Evolutionary conservation across 2,888 invertebrate genomes (phyloP), one percentile per base, ranked within the genome.

Genomic region (Allacma fusca): DNA sequence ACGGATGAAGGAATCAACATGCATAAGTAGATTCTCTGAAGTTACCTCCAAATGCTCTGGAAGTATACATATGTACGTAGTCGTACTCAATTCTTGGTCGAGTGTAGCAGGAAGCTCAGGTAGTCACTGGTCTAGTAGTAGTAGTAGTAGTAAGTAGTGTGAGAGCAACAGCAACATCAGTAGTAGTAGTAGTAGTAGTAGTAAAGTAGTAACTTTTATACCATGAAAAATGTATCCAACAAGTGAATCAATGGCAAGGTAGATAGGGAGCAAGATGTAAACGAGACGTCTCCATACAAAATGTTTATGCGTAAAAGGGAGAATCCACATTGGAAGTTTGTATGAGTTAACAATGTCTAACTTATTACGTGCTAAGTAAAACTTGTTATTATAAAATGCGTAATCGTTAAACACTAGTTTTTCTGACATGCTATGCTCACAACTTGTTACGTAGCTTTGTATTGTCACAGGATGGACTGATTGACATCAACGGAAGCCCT

Each of bases 341-440:
- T 50, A 65, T 26, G 65, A 26, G 19, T 5, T 65, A 19, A 29
- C 28, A 65, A 65, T 65, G 26, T n/a, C 28, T 65, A 28, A 73
- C 29, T 73, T 73, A 73, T 71, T 34, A 76, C 24, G 43, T 76
- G 76, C 64, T 40, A 64, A 76, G 70, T 69, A 69, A 59, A 76
- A 76, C 76, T 76, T 62, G 76, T 76, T 76, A 76, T 43, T 50
- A 50, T 50, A 50, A 62, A 62, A 62, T 73, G 73, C 73, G 62
- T 62, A 64, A 73, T 40, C 24, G 59, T 73, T 73, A 62, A 73
- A 62, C 73, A 62, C 73, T 62, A 29, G 62, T 73, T 73, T 34
- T 40, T 40, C 29, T 57, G 34, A 64, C 73, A 62, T 62, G 21
- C 29, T 62, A 40, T 40, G 40, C 23, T 62, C 57, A 1, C n/a